Conservation (phyloP, 2,888 invertebrate species). For the Hyposoter didymator region DNA sequence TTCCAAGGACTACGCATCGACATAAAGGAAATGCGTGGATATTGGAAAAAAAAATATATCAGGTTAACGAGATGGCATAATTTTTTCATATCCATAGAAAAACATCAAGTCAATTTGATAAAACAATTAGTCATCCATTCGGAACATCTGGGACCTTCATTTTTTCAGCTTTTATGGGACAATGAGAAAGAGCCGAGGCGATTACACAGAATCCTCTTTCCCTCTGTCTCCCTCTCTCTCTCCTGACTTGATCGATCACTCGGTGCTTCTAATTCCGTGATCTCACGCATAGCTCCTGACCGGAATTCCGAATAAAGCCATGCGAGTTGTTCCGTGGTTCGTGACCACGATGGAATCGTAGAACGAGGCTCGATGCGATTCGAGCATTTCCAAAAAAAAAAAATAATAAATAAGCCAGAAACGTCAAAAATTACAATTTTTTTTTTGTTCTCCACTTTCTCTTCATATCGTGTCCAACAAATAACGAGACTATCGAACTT, state of each 20-base stretch:
- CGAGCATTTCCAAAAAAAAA: constrained; percentile 17
- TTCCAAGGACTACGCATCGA: too few species aligned
- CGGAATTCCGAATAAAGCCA: constrained; percentile 44
- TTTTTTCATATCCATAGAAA: neutral
- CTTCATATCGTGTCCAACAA: constrained; percentile 35
- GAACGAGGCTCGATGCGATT: constrained; percentile 4
- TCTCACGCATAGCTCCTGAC: constrained; percentile 14
- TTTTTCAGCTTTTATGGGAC: neutral
- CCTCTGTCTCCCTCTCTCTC: neutral
- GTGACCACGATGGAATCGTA: neutral
- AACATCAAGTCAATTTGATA: neutral
- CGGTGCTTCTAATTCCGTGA: constrained; percentile 42
- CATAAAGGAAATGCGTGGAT: too few species aligned
- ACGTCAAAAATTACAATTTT: constrained; percentile 1
- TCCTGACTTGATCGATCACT: constrained; percentile 51
- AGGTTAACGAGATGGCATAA: neutral
- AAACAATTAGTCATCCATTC: neutral
- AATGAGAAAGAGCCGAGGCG: neutral
- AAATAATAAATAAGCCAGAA: neutral
- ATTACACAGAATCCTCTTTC: neutral
- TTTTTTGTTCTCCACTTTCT: constrained; percentile 13
- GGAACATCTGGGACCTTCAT: neutral
- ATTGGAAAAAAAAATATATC: too few species aligned
- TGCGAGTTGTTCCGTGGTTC: constrained; percentile 8
- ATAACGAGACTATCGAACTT: constrained; percentile 38